Evolutionary conservation across 2,113 vertebrate species (phyloP).

Genomic region (Caranx melampygus): DNA sequence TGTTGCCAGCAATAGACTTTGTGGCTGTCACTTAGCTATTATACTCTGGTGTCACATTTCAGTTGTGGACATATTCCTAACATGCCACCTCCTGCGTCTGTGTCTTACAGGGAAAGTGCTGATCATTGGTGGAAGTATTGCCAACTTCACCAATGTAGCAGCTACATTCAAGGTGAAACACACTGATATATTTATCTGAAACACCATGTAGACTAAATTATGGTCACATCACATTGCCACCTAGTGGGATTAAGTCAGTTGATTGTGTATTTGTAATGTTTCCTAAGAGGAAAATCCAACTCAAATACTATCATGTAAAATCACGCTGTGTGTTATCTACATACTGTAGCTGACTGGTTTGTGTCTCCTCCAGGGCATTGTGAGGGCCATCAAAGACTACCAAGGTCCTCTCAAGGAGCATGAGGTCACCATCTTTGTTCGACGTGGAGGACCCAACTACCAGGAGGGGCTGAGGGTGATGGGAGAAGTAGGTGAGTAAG

Average conservation of each 20-base stretch:
- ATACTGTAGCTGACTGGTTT: not conserved
- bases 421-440: slow-evolving; percentile 94
- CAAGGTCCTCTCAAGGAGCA: slow-evolving; percentile 95
- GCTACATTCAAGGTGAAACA: slow-evolving; percentile 94
- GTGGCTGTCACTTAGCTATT: slow-evolving; percentile 9
- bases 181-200: not conserved
- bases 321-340: not conserved
- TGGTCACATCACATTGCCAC: not conserved
- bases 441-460: slow-evolving; percentile 96
- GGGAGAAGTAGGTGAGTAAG: slow-evolving; percentile 96
- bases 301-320: not conserved
- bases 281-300: not conserved
- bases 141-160: slow-evolving; percentile 98
- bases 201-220: not conserved
- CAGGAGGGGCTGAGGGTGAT: slow-evolving; percentile 97
- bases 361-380: slow-evolving; percentile 88
- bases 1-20: slow-evolving; percentile 13
- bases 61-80: slow-evolving; percentile 2
- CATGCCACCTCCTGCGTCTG: not conserved
- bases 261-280: not conserved
- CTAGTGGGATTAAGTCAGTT: not conserved
- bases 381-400: slow-evolving; percentile 95
- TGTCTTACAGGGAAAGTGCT: slow-evolving; percentile 91
- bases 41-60: slow-evolving; percentile 40
- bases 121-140: slow-evolving; percentile 98